Percentiles rank a stretch among this genome's conserved stretches.
Conservation (phyloP, 2,113 vertebrate genomes). For the Chauna torquata region DNA sequence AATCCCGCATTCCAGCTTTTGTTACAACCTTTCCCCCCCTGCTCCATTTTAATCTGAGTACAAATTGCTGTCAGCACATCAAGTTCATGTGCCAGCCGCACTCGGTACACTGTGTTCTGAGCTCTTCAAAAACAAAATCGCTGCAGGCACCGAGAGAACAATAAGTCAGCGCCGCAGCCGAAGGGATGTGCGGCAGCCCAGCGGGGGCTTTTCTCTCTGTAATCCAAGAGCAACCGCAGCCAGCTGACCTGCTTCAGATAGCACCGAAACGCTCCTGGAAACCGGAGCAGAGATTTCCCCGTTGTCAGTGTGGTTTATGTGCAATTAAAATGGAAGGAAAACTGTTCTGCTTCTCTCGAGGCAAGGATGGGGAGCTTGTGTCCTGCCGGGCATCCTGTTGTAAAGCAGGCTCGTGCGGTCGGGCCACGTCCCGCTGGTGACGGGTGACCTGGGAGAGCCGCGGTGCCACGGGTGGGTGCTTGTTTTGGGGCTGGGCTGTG, state of each 20-base stretch:
- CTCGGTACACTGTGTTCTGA: constrained; percentile 84
- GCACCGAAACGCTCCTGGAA: constrained; percentile 47
- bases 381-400: neutral
- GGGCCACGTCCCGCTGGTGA: fast-evolving
- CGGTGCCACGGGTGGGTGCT: neutral
- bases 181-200: constrained; percentile 74
- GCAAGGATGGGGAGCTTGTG: neutral
- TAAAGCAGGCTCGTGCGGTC: neutral
- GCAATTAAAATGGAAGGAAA: neutral
- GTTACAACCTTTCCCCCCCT: constrained; percentile 57
- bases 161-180: constrained; percentile 79
- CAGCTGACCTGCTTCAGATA: constrained; percentile 54
- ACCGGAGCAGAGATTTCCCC: neutral
- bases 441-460: neutral
- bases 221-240: constrained; percentile 65
- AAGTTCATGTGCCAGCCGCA: constrained; percentile 83
- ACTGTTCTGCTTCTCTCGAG: neutral
- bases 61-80: constrained; percentile 85
- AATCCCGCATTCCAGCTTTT: constrained; percentile 73
- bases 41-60: constrained; percentile 79
- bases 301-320: neutral
- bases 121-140: constrained; percentile 84
- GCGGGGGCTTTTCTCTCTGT: constrained; percentile 57
- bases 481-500: neutral
- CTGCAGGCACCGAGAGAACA: constrained; percentile 83